Percentiles rank a stretch among this genome's conserved stretches.
phyloP scores from a whole-genome alignment of 2,113 vertebrate species.

The Paradoxurus hermaphroditus region DNA sequence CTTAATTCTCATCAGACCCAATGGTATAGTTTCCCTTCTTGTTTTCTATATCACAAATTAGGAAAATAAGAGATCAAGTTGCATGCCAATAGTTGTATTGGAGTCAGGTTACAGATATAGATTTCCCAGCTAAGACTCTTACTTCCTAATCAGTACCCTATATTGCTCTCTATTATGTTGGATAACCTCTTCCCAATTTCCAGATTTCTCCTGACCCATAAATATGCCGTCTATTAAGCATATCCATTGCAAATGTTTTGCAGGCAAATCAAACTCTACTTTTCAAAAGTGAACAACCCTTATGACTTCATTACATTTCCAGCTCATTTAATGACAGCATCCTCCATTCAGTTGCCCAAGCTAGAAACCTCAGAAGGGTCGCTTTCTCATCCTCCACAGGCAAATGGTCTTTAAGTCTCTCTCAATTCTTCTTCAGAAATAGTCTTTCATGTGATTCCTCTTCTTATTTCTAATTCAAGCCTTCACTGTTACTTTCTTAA shows the following conservation, averaged over 20 bases:
- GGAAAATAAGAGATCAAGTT: neutral
- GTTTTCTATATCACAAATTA: neutral
- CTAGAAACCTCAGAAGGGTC: neutral
- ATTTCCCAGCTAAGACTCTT: neutral
- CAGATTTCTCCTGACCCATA: neutral
- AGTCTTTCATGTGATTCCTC: neutral
- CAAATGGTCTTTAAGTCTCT: neutral
- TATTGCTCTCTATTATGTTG: neutral
- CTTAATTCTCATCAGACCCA: neutral
- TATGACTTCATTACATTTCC: accelerated
- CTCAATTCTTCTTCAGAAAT: neutral
- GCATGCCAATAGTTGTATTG: neutral
- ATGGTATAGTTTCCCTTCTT: neutral
- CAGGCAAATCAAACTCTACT: neutral
- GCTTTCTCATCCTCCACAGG: neutral
- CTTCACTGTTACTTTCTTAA: neutral
- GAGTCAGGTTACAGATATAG: neutral
- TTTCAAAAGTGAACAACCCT: neutral
- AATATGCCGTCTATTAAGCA: neutral
- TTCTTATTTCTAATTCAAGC: neutral
- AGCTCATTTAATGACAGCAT: neutral
- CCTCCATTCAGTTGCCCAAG: neutral
- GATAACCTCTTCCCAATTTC: neutral
- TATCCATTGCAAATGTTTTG: neutral
- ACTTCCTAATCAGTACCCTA: neutral